Percentiles rank a stretch among this genome's conserved stretches.
phyloP scores from a whole-genome alignment of 2,888 invertebrate genomes.

The Chalcis sispes region DNA sequence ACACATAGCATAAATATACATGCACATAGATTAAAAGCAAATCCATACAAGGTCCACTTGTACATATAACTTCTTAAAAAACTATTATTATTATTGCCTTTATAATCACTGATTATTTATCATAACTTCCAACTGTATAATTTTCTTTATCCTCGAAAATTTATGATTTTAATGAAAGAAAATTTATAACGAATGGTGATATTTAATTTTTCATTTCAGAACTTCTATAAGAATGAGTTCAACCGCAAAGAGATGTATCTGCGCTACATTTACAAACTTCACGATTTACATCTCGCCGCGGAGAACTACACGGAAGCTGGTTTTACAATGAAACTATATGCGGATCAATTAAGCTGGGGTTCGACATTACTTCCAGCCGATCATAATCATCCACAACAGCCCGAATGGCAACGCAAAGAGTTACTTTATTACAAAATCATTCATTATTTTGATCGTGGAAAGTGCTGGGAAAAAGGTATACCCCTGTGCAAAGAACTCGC shows the following conservation, averaged over 20 bases:
- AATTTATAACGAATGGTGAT: not conserved
- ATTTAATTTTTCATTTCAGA: slow-evolving; percentile 77
- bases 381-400: slow-evolving; percentile 84
- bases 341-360: slow-evolving; percentile 92
- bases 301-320: slow-evolving; percentile 97
- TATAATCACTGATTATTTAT: not conserved
- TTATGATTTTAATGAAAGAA: not conserved
- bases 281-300: slow-evolving; percentile 92
- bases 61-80: too few relatives aligned
- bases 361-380: slow-evolving; percentile 82
- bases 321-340: slow-evolving; percentile 95
- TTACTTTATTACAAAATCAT: slow-evolving; percentile 91
- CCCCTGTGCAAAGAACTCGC: slow-evolving; percentile 94
- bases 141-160: not conserved
- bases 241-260: slow-evolving; percentile 97
- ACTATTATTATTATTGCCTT: too few relatives aligned
- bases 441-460: slow-evolving; percentile 94
- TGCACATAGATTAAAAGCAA: too few relatives aligned
- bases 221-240: slow-evolving; percentile 97
- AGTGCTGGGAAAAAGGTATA: slow-evolving; percentile 98
- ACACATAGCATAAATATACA: too few relatives aligned
- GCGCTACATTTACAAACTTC: slow-evolving; percentile 95
- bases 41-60: too few relatives aligned
- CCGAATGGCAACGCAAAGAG: slow-evolving; percentile 94
- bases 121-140: too few relatives aligned